Evolutionary conservation across 2,797 vertebrate genomes (phyloP).

Genomic region (Pteropus rufus): DNA sequence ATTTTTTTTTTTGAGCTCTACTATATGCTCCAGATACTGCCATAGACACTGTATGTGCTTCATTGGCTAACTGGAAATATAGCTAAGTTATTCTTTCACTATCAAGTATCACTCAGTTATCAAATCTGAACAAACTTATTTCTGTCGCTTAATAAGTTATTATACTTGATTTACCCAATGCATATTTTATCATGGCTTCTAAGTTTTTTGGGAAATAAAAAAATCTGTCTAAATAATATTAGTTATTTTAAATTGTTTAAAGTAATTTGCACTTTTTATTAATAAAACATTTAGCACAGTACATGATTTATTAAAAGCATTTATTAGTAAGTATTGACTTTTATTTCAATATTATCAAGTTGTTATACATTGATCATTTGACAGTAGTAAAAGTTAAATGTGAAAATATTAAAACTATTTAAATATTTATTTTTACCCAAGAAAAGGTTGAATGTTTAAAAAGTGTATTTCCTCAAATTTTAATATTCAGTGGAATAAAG

Average conservation of each 20-base stretch:
- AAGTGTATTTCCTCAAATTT: background rate
- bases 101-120: background rate
- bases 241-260: background rate
- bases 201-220: background rate
- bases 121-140: background rate
- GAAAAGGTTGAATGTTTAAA: background rate
- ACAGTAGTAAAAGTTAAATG: background rate
- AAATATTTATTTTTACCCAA: background rate
- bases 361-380: background rate
- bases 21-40: background rate
- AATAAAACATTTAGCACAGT: background rate
- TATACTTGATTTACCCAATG: background rate
- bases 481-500: background rate
- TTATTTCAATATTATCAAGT: background rate
- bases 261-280: background rate
- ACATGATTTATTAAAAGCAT: background rate
- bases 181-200: background rate
- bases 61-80: background rate
- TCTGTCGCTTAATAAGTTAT: background rate
- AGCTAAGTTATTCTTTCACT: background rate
- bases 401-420: background rate
- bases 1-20: background rate
- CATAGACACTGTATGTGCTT: fast-evolving
- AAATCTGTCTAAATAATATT: background rate
- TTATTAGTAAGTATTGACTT: constrained; percentile 3